A percentile compares a stretch with the other conserved stretches of the same genome.
Conservation (phyloP, 2,797 vertebrate species). For the Fistularia commersonii region DNA sequence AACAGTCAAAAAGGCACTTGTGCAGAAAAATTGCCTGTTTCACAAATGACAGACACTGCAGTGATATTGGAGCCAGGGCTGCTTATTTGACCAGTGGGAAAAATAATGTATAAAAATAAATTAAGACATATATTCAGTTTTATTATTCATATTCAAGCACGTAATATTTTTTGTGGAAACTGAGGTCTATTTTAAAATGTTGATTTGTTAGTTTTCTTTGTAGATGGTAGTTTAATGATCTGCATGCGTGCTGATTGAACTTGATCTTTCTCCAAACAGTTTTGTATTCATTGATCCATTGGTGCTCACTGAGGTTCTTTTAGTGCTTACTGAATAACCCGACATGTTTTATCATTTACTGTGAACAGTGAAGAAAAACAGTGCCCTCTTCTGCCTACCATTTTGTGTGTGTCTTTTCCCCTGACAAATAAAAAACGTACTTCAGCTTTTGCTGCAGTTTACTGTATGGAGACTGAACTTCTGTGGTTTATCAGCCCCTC, state of each 20-base stretch:
- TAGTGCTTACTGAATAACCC: not conserved
- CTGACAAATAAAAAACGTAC: slow-evolving; percentile 42
- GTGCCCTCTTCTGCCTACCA: slow-evolving; percentile 60
- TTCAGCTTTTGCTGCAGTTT: slow-evolving; percentile 33
- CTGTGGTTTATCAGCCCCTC: slow-evolving; percentile 60
- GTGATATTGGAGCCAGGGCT: slow-evolving; percentile 32
- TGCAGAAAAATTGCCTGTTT: slow-evolving; percentile 63
- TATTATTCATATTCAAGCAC: no score
- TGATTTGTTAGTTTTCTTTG: no score
- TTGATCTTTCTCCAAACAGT: no score
- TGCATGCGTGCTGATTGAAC: no score
- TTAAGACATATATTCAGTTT: no score
- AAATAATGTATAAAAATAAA: no score
- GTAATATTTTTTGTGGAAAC: not conserved
- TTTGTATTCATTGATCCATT: no score
- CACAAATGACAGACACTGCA: slow-evolving; percentile 64
- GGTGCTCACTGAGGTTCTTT: not conserved
- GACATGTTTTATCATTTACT: not conserved
- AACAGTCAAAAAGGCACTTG: slow-evolving; percentile 65
- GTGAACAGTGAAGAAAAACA: slow-evolving; percentile 36
- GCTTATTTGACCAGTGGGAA: slow-evolving; percentile 11
- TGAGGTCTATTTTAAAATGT: not conserved
- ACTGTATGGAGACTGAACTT: slow-evolving; percentile 39
- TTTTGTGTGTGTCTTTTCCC: slow-evolving; percentile 4
- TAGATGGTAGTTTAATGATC: no score